A percentile compares a stretch with the other conserved stretches of the same genome.
phyloP scores from a whole-genome alignment of 1,140 invertebrate genomes.

The Homarus americanus region DNA sequence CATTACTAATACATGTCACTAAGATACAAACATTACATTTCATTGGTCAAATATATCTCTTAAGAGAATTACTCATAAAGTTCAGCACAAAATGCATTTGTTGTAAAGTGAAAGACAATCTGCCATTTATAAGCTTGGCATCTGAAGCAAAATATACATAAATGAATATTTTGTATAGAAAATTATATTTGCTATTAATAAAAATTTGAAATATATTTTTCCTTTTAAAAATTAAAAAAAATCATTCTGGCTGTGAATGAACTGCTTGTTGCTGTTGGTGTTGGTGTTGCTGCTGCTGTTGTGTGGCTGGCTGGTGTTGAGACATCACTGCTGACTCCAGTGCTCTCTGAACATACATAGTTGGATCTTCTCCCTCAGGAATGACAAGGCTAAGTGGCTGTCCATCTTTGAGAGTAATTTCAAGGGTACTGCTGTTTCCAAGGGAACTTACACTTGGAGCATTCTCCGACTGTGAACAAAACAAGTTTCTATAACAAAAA shows the following conservation, averaged over 20 bases:
- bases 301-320: conserved; percentile 24
- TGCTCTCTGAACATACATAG: conserved; percentile 54
- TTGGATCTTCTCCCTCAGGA: conserved; percentile 56
- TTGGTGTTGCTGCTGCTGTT: background rate
- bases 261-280: background rate
- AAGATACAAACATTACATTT: too few relatives aligned
- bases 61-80: too few relatives aligned
- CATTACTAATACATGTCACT: too few relatives aligned
- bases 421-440: conserved; percentile 30
- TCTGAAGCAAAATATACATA: too few relatives aligned
- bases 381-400: conserved; percentile 64
- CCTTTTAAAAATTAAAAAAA: background rate
- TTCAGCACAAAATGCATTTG: too few relatives aligned
- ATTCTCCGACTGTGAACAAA: conserved; percentile 2
- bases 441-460: background rate
- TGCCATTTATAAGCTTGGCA: too few relatives aligned
- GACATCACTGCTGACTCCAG: conserved; percentile 50
- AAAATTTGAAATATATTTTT: background rate
- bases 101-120: too few relatives aligned
- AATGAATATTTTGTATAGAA: too few relatives aligned
- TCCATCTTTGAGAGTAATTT: conserved; percentile 59
- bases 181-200: too few relatives aligned
- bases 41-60: too few relatives aligned
- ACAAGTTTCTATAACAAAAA: background rate
- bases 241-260: background rate